A percentile compares a stretch with the other conserved stretches of the same genome.
phyloP scores from a whole-genome alignment of 2,888 invertebrate genomes.

The Dyspetes luteomarginatus region DNA sequence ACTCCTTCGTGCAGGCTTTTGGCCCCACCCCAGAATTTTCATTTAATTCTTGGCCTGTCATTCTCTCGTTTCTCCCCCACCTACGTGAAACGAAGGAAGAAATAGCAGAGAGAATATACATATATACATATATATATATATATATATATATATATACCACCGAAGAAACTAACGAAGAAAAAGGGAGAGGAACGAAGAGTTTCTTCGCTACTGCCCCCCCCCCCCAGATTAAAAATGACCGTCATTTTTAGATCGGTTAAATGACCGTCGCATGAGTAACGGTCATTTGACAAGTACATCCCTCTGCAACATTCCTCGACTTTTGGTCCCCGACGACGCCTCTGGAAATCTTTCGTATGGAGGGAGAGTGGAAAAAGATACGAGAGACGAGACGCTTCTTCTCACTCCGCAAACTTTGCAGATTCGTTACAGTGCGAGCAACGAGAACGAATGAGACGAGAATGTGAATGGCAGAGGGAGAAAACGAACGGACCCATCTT shows the following conservation, averaged over 20 bases:
- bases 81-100: conserved; percentile 36
- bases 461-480: conserved; percentile 19
- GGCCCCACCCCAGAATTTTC: conserved; percentile 70
- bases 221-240: no score
- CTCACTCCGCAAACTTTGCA: conserved; percentile 32
- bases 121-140: no score
- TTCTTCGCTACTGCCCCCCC: neutral
- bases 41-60: conserved; percentile 71
- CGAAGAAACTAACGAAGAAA: neutral
- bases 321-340: conserved; percentile 43
- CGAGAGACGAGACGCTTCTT: conserved; percentile 32
- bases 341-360: conserved; percentile 8
- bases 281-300: no score
- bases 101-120: neutral
- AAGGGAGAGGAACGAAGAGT: conserved; percentile 4
- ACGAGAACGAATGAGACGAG: neutral
- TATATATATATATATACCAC: no score
- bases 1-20: conserved; percentile 50
- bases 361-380: conserved; percentile 27
- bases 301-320: conserved; percentile 12
- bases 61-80: conserved; percentile 72
- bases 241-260: no score
- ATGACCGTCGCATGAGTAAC: no score
- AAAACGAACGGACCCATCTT: conserved; percentile 71
- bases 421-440: conserved; percentile 47